Percentiles rank a stretch among this genome's conserved stretches.
Conservation (phyloP, 2,888 invertebrate species). For the Drosophila percnosoma region DNA sequence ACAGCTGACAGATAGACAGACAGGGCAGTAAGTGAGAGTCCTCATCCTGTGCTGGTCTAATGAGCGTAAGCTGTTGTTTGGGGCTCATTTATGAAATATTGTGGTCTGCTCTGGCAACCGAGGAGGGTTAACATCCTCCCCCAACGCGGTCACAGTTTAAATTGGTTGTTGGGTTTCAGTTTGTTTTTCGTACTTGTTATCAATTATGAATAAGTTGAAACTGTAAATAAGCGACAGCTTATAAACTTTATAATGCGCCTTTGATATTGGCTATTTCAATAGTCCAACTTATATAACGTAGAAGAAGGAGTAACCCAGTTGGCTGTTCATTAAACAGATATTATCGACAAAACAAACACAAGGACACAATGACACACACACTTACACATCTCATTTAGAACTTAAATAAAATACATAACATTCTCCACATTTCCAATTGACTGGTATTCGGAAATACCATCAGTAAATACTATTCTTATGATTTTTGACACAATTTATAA, state of each 20-base stretch:
- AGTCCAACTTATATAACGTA: not conserved
- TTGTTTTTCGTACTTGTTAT: not conserved
- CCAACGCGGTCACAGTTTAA: not conserved
- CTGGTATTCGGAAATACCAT: not conserved
- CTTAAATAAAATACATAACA: not conserved
- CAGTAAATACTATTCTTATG: not conserved
- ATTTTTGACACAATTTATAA: not conserved
- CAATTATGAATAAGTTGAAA: not conserved
- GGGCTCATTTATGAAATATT: not conserved
- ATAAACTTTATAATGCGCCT: not conserved
- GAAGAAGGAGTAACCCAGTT: not conserved
- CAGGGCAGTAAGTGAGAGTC: not conserved
- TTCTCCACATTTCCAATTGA: not conserved
- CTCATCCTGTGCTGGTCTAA: not conserved
- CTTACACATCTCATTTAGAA: constrained; percentile 2
- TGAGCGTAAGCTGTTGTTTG: constrained; percentile 2
- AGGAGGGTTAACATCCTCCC: not conserved
- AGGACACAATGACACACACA: not conserved
- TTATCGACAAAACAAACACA: not conserved
- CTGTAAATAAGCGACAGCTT: not conserved
- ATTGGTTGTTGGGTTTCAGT: not conserved
- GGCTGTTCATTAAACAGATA: not conserved
- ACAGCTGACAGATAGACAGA: constrained; percentile 1
- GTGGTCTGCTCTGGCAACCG: not conserved
- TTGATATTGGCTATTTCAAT: not conserved